Conservation (phyloP, 2,113 vertebrate genomes). For the Apodemus speciosus region DNA sequence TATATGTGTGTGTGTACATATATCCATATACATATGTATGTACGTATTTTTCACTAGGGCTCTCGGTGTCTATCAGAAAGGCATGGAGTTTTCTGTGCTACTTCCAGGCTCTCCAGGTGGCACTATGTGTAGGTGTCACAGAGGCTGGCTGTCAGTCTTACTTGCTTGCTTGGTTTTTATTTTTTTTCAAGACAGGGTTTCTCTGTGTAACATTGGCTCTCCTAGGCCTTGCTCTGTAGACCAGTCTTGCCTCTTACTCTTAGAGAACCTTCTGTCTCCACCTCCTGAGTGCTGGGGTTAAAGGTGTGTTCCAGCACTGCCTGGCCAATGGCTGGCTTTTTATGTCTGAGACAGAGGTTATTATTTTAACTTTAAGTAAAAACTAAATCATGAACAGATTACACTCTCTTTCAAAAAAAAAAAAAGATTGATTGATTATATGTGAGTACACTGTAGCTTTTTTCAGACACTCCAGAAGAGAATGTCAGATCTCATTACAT, state of each 20-base stretch:
- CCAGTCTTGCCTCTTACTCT: neutral
- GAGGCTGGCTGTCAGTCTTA: too few relatives aligned
- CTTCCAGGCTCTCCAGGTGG: neutral
- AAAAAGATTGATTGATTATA: too few relatives aligned
- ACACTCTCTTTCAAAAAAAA: too few relatives aligned
- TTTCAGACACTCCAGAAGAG: too few relatives aligned
- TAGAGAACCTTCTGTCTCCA: neutral
- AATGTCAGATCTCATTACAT: too few relatives aligned
- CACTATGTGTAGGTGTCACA: neutral
- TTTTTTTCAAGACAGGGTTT: neutral
- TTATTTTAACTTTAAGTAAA: neutral
- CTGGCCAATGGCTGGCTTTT: neutral
- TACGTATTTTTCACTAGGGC: neutral
- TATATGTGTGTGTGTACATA: too few relatives aligned
- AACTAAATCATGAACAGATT: neutral
- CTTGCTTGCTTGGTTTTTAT: neutral
- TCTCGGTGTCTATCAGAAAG: neutral
- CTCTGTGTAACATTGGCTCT: neutral
- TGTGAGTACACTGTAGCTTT: too few relatives aligned
- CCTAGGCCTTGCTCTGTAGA: neutral
- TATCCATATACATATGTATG: too few relatives aligned
- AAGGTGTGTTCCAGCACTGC: neutral
- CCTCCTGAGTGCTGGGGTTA: neutral
- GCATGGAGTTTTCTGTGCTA: neutral
- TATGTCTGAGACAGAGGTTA: neutral